These are phyloP conservation scores for Phrynocephalus guinanensis DNA, from an alignment of 2,797 vertebrate genomes.

Conservation along the genomic window DNA sequence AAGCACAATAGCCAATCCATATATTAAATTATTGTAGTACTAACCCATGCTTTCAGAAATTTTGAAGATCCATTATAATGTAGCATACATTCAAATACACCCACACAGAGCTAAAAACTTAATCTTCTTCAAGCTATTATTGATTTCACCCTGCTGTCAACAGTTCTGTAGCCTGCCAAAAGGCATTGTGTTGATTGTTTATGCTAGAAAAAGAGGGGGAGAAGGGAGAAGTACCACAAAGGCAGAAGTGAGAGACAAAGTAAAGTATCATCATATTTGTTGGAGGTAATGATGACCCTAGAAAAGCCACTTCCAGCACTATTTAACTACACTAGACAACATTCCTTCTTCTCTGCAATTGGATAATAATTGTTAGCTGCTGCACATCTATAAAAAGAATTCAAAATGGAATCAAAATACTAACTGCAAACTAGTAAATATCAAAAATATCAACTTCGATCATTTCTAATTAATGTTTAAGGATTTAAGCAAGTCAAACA, in stretches of 20 bases:
- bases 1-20: not conserved
- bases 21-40: conserved; percentile 44
- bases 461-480: not conserved
- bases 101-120: conserved; percentile 12
- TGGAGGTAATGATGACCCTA: not conserved
- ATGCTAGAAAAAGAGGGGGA: conserved; percentile 6
- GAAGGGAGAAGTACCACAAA: not conserved
- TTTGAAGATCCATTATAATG: conserved; percentile 6
- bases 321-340: not conserved
- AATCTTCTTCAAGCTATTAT: conserved; percentile 18
- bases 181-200: conserved; percentile 31
- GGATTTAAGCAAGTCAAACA: not conserved
- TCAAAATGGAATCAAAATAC: not conserved
- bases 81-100: conserved; percentile 46
- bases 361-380: not conserved
- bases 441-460: not conserved
- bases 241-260: not conserved
- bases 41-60: conserved; percentile 37
- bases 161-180: not conserved
- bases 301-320: not conserved
- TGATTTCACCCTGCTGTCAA: conserved; percentile 43
- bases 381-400: not conserved
- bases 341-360: conserved; percentile 16
- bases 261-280: not conserved
- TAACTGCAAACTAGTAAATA: not conserved